Evolutionary conservation across 2,113 vertebrate species (phyloP).

Genomic region (Sturnira hondurensis): DNA sequence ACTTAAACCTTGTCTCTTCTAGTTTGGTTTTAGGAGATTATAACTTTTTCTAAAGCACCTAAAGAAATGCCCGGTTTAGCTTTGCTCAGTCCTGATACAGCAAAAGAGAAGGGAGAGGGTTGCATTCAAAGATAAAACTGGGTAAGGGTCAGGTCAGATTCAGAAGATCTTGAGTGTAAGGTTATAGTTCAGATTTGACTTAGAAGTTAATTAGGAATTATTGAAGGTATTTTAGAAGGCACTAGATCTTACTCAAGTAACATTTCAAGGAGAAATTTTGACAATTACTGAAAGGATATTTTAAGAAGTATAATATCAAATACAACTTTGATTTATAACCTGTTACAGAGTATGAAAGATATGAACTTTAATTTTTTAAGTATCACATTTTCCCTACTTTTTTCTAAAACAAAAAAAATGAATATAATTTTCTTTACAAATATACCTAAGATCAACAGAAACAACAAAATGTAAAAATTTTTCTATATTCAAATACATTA

Average conservation of each 20-base stretch:
- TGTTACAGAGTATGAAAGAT: background rate
- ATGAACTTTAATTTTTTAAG: background rate
- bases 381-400: background rate
- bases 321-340: background rate
- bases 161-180: background rate
- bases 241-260: background rate
- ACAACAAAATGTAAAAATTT: background rate
- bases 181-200: background rate
- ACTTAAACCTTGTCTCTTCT: background rate
- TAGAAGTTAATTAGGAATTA: slow-evolving; percentile 2
- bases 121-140: background rate
- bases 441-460: background rate
- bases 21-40: background rate
- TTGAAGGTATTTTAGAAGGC: background rate
- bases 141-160: background rate
- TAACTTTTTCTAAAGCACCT: background rate
- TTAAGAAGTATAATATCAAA: background rate
- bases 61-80: background rate
- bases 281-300: background rate
- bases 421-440: slow-evolving; percentile 20
- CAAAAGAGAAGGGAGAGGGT: background rate
- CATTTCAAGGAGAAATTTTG: background rate
- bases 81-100: background rate
- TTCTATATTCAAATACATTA: background rate
- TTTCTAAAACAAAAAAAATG: background rate